Conservation (phyloP, 2,888 invertebrate species). For the Rhagonycha fulva region DNA sequence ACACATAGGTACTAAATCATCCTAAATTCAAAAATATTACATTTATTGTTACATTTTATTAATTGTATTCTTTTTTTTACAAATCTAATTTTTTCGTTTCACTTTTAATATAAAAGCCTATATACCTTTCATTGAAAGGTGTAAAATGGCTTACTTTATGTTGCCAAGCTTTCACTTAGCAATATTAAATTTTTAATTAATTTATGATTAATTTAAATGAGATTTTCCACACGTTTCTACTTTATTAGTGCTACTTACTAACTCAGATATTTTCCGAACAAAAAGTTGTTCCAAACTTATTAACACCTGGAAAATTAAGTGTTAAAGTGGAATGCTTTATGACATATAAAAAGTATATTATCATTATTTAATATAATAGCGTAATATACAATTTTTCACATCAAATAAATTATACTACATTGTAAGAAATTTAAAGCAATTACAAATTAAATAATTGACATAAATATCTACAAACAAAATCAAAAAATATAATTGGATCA, state of each 20-base stretch:
- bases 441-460: too few relatives aligned
- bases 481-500: too few relatives aligned
- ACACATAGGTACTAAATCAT: too few relatives aligned
- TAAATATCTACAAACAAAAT: too few relatives aligned
- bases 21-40: too few relatives aligned
- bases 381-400: too few relatives aligned
- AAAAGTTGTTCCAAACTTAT: neutral
- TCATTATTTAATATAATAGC: too few relatives aligned
- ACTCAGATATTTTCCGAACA: neutral
- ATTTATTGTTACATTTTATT: too few relatives aligned
- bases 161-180: neutral
- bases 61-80: neutral
- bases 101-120: neutral
- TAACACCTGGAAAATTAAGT: neutral
- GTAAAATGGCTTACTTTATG: neutral
- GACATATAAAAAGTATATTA: too few relatives aligned
- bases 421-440: too few relatives aligned
- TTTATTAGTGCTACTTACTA: neutral
- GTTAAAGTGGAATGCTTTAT: neutral
- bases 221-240: neutral
- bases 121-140: neutral
- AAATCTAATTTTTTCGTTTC: neutral
- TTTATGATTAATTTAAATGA: neutral
- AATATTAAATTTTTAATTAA: neutral
- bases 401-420: too few relatives aligned